Evolutionary conservation across 1,140 invertebrate genomes (phyloP).

Genomic region (Mesaphorura yosii): DNA sequence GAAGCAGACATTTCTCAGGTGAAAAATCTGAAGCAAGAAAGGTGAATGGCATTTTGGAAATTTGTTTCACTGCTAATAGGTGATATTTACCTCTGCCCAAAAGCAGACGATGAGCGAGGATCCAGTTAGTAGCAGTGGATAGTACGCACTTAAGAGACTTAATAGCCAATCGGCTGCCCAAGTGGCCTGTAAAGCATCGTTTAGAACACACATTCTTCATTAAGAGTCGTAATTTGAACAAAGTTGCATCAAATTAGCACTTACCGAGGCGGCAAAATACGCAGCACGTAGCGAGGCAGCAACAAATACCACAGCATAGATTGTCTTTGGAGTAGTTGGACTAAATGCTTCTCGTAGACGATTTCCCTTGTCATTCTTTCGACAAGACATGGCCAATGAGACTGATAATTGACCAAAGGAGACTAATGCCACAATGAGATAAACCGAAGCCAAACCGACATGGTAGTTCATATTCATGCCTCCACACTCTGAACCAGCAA

Average conservation of each 20-base stretch:
- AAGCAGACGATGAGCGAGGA: slow-evolving; percentile 86
- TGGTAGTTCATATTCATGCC: slow-evolving; percentile 53
- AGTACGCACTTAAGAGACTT: slow-evolving; percentile 77
- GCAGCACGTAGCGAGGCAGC: slow-evolving; percentile 72
- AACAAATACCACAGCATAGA: slow-evolving; percentile 79
- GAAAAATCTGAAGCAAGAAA: slow-evolving; percentile 58
- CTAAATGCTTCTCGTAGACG: slow-evolving; percentile 65
- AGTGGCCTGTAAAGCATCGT: slow-evolving; percentile 49
- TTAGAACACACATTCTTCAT: neutral
- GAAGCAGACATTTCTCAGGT: slow-evolving; percentile 71
- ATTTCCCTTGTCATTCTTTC: slow-evolving; percentile 71
- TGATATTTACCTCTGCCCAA: slow-evolving; percentile 73
- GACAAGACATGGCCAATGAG: slow-evolving; percentile 47
- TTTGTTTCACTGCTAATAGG: neutral
- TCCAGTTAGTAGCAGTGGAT: slow-evolving; percentile 75
- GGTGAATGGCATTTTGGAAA: neutral
- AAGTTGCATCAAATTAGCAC: slow-evolving; percentile 33
- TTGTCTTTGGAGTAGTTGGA: slow-evolving; percentile 79
- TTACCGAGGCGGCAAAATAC: slow-evolving; percentile 79
- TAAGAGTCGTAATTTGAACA: neutral
- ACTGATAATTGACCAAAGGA: slow-evolving; percentile 76
- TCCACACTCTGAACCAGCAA: slow-evolving; percentile 50
- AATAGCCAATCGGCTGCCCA: slow-evolving; percentile 68
- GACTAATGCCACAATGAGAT: slow-evolving; percentile 70
- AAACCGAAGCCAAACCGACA: slow-evolving; percentile 62